Evolutionary conservation across 2,888 invertebrate species (phyloP), one percentile per base, ranked within the genome.

Genomic region (Tanytarsus gracilentus): DNA sequence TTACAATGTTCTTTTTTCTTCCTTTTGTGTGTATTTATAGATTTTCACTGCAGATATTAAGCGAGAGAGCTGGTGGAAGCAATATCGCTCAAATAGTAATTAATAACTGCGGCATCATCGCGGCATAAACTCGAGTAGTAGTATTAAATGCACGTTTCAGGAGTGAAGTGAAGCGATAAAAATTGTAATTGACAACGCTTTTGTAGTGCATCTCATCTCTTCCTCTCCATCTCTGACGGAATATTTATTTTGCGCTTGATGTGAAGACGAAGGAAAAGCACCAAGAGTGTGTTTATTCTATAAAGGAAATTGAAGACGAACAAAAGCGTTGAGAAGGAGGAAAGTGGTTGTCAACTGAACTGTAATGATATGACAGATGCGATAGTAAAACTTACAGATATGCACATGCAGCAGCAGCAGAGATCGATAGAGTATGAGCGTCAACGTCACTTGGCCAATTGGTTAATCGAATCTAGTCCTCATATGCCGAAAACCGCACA

Each of bases 381-480:
- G 62, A 67, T 69, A 61, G 67, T 69, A 60, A 71, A 70, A 67
- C 64, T 71, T 65, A 68, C 69, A 64, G 72, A 73, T 70, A 73
- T 74, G 72, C 33, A 33, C 33, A 44, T 44, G 50, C 26, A 50
- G 16, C 25, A 21, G 25, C 48, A 48, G 16, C 74, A 73, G 68
- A 70, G 74, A 66, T 71, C 70, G 64, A 72, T 74, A 65, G 74
- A 74, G 65, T 72, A 72, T 64, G 74, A 74, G 67, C 70, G 74
- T 67, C 74, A 73, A 67, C 70, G 73, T 66, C 74, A 73, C 68
- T 67, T 74, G 67, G 72, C 73, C 65, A 73, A 74, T 70, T 74
- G 74, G 74, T 70, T 74, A 64, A 71, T 73, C 62, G 73, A 73
- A 65, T 73, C 72, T 65, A 71, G 73, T 66, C 72, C 72, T 62